Base-by-base conservation (phyloP, 1,140 invertebrate species). In the Ips typographus region DNA sequence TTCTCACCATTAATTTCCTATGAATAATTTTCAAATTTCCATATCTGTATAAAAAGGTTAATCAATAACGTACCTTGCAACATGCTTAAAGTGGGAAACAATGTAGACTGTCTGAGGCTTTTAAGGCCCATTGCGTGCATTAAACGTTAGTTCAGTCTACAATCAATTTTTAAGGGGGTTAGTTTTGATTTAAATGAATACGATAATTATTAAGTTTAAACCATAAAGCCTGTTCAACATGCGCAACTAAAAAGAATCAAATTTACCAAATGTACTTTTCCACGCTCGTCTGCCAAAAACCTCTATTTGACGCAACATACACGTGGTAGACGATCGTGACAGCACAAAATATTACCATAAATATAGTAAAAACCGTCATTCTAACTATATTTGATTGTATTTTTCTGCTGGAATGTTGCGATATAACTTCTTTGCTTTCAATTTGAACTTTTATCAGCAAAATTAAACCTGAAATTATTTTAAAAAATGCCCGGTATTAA, bases 381-480 rank as follows among this genome's bases (percentile, higher is more conserved):
- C 92, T 85, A 3, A 93, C 86, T 51, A 95, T 94, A 8, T 91
- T 93, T 67, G 90, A 87, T 62, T 89, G 87, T 71, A 96, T 94
- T 82, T 94, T 93, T 62, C 89, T 86, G 62, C 89, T 91, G 0
- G 91, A 92, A 72, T 89, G 87, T 65, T 89, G 86, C 1, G 91
- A 92, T 72, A 95, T 91, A 39, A 94, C 88, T 71, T 93, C 91
- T 68, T 89, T 88, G 68, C 91, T 91, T 42, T 88, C 90, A 65
- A 91, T 89, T 73, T 91, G 92, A 41, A 95, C 82, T 62, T 86
- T 86, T 74, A 94, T 88, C 41, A 95, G 80, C 4, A 89, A 91
- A 43, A 90, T 84, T 69, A 94, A 82, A 58, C 88, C 90, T 91
- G 76, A 39, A 83, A 82, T 22, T 22, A 22, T 22, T 22, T 22